These are phyloP conservation scores for Threskiornis aethiopicus DNA, from an alignment of 2,797 vertebrate genomes.

Conservation along the genomic window DNA sequence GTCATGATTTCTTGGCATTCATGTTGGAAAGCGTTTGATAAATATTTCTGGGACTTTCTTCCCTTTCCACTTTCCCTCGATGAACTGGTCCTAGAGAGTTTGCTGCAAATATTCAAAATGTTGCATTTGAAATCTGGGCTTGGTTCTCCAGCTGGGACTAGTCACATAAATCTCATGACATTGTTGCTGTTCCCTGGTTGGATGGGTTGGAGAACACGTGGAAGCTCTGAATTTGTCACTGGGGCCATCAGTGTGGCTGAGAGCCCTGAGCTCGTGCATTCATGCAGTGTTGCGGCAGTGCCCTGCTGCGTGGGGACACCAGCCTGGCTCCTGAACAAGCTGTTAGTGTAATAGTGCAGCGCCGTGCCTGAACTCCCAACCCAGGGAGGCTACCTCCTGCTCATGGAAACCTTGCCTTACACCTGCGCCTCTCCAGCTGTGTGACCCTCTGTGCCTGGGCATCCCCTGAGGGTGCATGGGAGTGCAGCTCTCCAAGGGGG, in stretches of 20 bases:
- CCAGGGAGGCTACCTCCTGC: background rate
- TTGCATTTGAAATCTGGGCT: background rate
- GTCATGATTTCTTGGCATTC: background rate
- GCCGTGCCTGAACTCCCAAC: background rate
- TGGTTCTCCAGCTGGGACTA: background rate
- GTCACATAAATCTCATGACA: background rate
- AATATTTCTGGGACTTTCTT: background rate
- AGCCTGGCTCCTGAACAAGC: background rate
- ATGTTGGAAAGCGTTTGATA: background rate
- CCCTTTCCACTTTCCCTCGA: background rate
- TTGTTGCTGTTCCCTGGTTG: background rate
- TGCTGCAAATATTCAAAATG: background rate
- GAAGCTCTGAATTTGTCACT: background rate
- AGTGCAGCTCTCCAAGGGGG: background rate
- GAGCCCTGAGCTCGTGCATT: background rate
- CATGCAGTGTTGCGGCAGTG: no score
- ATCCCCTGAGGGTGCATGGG: background rate
- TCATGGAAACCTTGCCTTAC: background rate
- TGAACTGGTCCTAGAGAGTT: background rate
- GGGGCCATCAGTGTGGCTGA: rapidly evolving
- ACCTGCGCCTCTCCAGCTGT: background rate
- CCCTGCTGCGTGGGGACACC: background rate
- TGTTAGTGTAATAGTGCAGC: background rate
- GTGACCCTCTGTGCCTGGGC: background rate
- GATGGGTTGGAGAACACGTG: background rate